Base-by-base conservation (phyloP, 2,113 vertebrate genomes). In the Xiphophorus maculatus region DNA sequence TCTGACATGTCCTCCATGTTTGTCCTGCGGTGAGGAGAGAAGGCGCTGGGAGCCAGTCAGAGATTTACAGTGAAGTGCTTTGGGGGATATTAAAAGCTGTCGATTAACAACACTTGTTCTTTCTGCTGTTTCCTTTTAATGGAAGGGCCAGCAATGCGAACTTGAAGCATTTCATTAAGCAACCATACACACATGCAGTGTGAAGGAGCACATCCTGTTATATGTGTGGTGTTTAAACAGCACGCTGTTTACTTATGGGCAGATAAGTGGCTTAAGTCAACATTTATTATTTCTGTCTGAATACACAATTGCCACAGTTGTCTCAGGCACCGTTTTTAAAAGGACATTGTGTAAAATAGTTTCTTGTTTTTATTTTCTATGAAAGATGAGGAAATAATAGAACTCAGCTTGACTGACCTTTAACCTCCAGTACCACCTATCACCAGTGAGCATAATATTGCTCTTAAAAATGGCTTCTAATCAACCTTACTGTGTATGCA, bases 21-120 rank as follows among this genome's bases (percentile, higher is more conserved):
- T 12, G 9, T 75, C 68, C 63, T 72, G 25, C 11, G 64, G 42
- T 35, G 32, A 33, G 48, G 30, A 77, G 67, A 27, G 17, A 48
- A 48, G 8, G 33, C 32, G 54, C 69, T 83, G 66, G 30, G 71
- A 42, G 33, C 35, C 73, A 69, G 82, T 64, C 77, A 76, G 71
- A 28, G 28, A 27, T 22, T 58, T 51, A 3, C 3, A 35, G 65
- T 17, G 76, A 29, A 63, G 6, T 14, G 29, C 69, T 48, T 51
- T 51, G 35, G 67, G 65, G 77, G 82, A 62, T 40, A 61, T 71
- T 83, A 77, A 12, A 62, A 71, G 13, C 29, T 32, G 42, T 54
- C 71, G 37, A 82, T 63, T 83, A 63, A 83, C 27, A 73, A 30
- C 29, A 63, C 44, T 22, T 40, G 69, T 13, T 11, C 25, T 3